Percentiles rank a stretch among this genome's conserved stretches.
phyloP scores from a whole-genome alignment of 2,113 vertebrate genomes.

The Pantherophis guttatus region DNA sequence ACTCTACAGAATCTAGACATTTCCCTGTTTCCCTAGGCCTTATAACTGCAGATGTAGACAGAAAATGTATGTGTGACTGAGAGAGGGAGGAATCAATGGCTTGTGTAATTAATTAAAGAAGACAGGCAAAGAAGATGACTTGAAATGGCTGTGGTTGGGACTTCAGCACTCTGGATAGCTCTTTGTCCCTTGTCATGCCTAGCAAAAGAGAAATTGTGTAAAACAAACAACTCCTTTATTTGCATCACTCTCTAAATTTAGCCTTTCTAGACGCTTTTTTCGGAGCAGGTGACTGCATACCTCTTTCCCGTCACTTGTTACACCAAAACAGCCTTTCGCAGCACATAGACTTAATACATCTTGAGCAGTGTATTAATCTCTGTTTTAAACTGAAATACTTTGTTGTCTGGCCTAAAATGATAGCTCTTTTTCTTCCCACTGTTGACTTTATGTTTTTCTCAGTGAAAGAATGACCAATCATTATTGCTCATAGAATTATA shows the following conservation, averaged over 20 bases:
- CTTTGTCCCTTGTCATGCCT: neutral
- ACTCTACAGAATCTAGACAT: neutral
- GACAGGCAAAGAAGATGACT: neutral
- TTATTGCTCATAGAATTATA: neutral
- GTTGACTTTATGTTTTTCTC: neutral
- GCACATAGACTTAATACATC: neutral
- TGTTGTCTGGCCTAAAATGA: neutral
- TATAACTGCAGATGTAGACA: neutral
- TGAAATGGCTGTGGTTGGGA: neutral
- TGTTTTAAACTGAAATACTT: neutral
- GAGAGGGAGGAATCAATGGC: neutral
- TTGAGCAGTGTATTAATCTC: neutral
- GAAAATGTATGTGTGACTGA: neutral
- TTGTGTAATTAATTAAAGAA: neutral
- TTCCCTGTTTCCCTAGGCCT: neutral
- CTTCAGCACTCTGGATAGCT: conserved; percentile 32
- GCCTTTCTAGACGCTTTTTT: neutral
- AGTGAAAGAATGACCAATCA: neutral
- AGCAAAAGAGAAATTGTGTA: neutral
- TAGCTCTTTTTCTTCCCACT: neutral
- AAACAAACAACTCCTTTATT: neutral
- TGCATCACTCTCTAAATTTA: neutral
- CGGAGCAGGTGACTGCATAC: neutral
- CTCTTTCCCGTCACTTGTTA: neutral
- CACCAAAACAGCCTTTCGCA: neutral